Evolutionary conservation across 1,140 invertebrate species (phyloP).

Genomic region (Dinoponera quadriceps): DNA sequence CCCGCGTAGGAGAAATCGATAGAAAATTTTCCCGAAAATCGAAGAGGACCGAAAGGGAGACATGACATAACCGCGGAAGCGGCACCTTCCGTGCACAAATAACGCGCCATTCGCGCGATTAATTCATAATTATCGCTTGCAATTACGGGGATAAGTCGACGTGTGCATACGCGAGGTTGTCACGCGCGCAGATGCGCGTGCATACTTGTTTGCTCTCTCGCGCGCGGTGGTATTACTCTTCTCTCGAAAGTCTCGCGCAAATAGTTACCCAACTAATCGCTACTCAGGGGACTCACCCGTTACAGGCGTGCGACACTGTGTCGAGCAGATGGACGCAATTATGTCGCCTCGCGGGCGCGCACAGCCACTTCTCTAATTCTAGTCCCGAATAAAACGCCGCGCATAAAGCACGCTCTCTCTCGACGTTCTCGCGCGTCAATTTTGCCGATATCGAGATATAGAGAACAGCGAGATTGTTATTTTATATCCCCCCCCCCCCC

Average conservation of each 20-base stretch:
- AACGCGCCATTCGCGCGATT: constrained; percentile 17
- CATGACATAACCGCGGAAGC: neutral
- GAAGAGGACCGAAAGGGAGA: too few relatives aligned
- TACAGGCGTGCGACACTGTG: constrained; percentile 22
- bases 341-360: constrained; percentile 21
- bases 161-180: constrained; percentile 9
- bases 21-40: neutral
- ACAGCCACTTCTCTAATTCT: constrained; percentile 35
- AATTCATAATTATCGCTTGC: constrained; percentile 65
- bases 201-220: constrained; percentile 44
- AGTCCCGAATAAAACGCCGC: constrained; percentile 11
- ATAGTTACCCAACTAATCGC: constrained; percentile 52
- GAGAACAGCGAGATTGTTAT: too few relatives aligned
- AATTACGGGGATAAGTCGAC: constrained; percentile 52
- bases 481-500: too few relatives aligned
- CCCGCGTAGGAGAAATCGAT: neutral
- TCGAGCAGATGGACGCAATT: constrained; percentile 51
- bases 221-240: constrained; percentile 15
- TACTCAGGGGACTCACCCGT: constrained; percentile 20
- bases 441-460: neutral
- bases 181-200: neutral
- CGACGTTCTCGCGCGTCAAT: constrained; percentile 1
- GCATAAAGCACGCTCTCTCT: neutral
- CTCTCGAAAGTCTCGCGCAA: constrained; percentile 57
- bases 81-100: neutral